Evolutionary conservation across 2,113 vertebrate species (phyloP).

Genomic region (Xiphophorus maculatus): DNA sequence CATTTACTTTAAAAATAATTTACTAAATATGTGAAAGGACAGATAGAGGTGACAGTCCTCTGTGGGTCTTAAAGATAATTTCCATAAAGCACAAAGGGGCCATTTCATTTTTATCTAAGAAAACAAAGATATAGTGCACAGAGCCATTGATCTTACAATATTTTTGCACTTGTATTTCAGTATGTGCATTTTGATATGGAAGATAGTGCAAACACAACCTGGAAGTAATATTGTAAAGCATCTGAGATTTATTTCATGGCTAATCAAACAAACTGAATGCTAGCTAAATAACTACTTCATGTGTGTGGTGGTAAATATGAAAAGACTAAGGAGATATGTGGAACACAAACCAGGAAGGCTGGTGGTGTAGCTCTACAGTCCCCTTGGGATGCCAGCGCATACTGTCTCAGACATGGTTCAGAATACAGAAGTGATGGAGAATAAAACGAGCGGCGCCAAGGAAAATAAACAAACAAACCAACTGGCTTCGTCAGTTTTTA

Average conservation of each 20-base stretch:
- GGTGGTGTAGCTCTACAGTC: not conserved
- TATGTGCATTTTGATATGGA: not conserved
- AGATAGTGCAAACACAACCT: not conserved
- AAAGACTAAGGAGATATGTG: not conserved
- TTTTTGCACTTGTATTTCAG: not conserved
- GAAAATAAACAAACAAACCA: not conserved
- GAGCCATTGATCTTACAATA: not conserved
- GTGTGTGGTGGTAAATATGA: not conserved
- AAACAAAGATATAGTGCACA: slow-evolving; percentile 3
- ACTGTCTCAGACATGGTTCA: not conserved
- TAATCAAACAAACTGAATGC: not conserved
- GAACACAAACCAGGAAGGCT: not conserved
- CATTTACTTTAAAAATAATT: slow-evolving; percentile 51
- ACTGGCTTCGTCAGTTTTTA: not conserved
- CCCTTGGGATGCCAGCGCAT: not conserved
- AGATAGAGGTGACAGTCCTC: slow-evolving; percentile 31
- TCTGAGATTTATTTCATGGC: too few species aligned
- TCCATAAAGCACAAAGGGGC: not conserved
- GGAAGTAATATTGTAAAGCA: too few species aligned
- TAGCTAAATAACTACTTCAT: not conserved
- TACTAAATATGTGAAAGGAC: slow-evolving; percentile 21
- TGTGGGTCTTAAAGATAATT: not conserved
- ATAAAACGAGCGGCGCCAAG: not conserved
- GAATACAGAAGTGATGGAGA: not conserved
- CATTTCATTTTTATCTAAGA: not conserved